These are phyloP conservation scores for Hirtodrosophila cameraria DNA, from an alignment of 2,888 invertebrate species.

Conservation along the genomic window DNA sequence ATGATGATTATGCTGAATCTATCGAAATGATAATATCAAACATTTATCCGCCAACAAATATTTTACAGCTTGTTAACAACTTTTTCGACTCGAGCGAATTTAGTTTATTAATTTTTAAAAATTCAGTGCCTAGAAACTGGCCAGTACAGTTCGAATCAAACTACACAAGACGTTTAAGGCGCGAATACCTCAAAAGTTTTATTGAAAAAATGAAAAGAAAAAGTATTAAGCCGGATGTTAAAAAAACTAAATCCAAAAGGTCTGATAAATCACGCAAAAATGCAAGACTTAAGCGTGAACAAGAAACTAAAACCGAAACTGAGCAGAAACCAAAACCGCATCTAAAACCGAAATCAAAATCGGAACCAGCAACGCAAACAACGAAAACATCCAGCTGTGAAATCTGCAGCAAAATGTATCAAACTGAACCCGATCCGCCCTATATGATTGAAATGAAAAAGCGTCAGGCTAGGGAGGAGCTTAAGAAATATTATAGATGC, in stretches of 20 bases:
- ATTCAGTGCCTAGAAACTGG: slow-evolving; percentile 16
- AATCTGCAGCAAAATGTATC: slow-evolving; percentile 19
- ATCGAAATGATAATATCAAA: too few species aligned
- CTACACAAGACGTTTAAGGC: background rate
- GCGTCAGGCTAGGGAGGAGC: background rate
- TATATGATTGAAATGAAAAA: slow-evolving; percentile 31
- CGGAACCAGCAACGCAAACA: too few species aligned
- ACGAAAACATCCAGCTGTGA: slow-evolving; percentile 8
- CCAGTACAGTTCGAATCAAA: slow-evolving; percentile 4
- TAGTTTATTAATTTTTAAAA: background rate
- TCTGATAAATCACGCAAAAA: too few species aligned
- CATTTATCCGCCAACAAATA: background rate
- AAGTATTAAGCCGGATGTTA: too few species aligned
- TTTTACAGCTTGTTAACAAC: background rate
- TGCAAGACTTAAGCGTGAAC: too few species aligned
- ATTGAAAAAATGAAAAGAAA: background rate
- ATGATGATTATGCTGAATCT: too few species aligned
- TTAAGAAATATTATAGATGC: slow-evolving; percentile 28
- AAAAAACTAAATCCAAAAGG: too few species aligned
- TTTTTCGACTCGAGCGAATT: background rate
- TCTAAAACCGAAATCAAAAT: too few species aligned
- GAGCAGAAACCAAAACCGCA: too few species aligned
- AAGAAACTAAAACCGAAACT: too few species aligned
- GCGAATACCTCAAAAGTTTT: background rate
- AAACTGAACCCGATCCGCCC: slow-evolving; percentile 32